Percentiles rank a stretch among this genome's conserved stretches.
Conservation (phyloP, 2,888 invertebrate species). For the Pristionchus fissidentatus region DNA sequence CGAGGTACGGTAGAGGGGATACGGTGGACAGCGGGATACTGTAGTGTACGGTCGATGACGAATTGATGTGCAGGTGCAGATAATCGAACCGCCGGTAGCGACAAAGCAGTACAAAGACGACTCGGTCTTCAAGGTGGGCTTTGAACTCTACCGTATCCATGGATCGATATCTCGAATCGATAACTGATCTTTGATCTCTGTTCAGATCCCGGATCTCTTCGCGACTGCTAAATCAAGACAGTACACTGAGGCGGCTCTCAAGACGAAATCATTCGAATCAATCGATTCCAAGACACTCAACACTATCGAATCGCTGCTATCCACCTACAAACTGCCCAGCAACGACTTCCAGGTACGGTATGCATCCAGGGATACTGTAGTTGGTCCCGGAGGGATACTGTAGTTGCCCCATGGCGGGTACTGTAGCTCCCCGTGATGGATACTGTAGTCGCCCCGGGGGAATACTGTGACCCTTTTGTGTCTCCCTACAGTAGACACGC, state of each 20-base stretch:
- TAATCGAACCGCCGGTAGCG: background rate
- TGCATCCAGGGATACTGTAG: too few relatives aligned
- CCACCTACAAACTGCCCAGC: background rate
- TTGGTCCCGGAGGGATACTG: too few relatives aligned
- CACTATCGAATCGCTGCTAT: background rate
- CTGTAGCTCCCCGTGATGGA: too few relatives aligned
- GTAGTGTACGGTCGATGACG: background rate
- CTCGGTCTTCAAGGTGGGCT: background rate
- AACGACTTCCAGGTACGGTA: background rate
- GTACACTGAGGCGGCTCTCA: background rate
- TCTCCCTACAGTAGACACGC: too few relatives aligned
- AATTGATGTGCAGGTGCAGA: constrained; percentile 8
- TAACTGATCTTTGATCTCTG: background rate
- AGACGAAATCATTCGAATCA: constrained; percentile 12
- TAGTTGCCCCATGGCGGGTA: too few relatives aligned
- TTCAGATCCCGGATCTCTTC: background rate
- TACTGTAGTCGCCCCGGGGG: too few relatives aligned
- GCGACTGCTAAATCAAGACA: constrained; percentile 1
- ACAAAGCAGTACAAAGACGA: background rate
- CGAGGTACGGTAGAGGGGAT: constrained; percentile 13
- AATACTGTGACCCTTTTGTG: too few relatives aligned
- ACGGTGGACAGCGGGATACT: background rate
- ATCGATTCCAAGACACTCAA: too few relatives aligned
- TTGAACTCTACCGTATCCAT: too few relatives aligned
- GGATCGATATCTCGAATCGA: too few relatives aligned